Conservation (phyloP, 1,140 invertebrate species). For the Alviniconcha marisindica region DNA sequence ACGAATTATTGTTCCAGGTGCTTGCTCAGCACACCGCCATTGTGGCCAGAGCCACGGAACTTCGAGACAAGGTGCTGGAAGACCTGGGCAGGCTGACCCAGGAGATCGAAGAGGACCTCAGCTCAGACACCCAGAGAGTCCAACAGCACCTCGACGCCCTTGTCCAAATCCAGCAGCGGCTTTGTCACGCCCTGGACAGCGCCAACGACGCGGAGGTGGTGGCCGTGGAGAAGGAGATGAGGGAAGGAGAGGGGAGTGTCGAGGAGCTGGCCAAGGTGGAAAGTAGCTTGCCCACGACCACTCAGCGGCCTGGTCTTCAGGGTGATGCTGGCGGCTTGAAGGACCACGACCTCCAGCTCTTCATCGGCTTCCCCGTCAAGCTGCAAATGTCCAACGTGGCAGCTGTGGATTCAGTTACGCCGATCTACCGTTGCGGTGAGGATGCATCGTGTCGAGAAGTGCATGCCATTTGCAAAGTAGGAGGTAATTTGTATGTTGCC, state of each 20-base stretch:
- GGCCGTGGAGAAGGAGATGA: constrained; percentile 1
- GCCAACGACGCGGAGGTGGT: not conserved
- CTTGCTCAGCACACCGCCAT: not conserved
- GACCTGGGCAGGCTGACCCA: not conserved
- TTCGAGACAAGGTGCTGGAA: not conserved
- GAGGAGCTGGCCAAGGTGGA: not conserved
- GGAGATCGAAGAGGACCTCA: not conserved
- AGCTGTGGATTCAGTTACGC: not conserved
- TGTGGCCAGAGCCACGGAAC: not conserved
- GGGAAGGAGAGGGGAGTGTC: not conserved
- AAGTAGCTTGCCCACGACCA: not conserved
- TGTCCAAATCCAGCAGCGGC: not conserved
- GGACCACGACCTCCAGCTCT: not conserved
- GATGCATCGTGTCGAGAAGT: not conserved
- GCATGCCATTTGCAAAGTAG: not conserved
- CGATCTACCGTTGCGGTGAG: not conserved
- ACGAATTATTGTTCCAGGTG: not conserved
- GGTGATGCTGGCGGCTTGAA: not conserved
- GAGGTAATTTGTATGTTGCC: not conserved
- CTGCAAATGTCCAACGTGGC: not conserved
- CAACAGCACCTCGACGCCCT: not conserved
- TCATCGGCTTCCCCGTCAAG: constrained; percentile 10
- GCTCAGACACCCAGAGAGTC: not conserved
- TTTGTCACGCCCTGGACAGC: not conserved
- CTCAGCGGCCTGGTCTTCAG: not conserved